Percentiles rank a stretch among this genome's conserved stretches.
Conservation (phyloP, 2,888 invertebrate genomes). For the Rhyacophila evoluta region DNA sequence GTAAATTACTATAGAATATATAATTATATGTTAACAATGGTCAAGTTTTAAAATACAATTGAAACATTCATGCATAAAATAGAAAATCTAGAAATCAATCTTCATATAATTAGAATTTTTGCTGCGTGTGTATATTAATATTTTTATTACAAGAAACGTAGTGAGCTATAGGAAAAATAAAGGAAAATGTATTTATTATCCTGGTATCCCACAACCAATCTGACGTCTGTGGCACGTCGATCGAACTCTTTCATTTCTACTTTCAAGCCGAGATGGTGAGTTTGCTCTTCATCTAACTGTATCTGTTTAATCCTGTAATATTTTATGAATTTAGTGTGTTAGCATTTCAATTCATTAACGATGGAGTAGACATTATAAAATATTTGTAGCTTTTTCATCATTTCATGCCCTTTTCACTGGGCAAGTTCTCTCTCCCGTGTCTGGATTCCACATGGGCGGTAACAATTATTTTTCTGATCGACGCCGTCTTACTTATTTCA, state of each 20-base stretch:
- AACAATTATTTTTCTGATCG: not conserved
- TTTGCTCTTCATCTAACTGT: not conserved
- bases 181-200: not conserved
- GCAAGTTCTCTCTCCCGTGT: too few species aligned
- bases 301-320: not conserved
- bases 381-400: not conserved
- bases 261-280: conserved; percentile 42
- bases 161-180: too few species aligned
- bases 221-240: not conserved
- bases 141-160: too few species aligned
- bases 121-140: too few species aligned
- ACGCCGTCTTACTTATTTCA: conserved; percentile 60
- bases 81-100: too few species aligned
- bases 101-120: too few species aligned
- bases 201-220: not conserved
- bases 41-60: too few species aligned
- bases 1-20: too few species aligned
- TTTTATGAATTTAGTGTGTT: not conserved
- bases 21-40: too few species aligned
- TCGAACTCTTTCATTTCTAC: conserved; percentile 39
- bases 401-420: not conserved
- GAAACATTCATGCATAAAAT: too few species aligned
- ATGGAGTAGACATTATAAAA: not conserved
- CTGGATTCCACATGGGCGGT: not conserved
- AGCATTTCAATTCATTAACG: not conserved